phyloP scores from a whole-genome alignment of 2,113 vertebrate genomes.

The Chlorodrepanis virens region DNA sequence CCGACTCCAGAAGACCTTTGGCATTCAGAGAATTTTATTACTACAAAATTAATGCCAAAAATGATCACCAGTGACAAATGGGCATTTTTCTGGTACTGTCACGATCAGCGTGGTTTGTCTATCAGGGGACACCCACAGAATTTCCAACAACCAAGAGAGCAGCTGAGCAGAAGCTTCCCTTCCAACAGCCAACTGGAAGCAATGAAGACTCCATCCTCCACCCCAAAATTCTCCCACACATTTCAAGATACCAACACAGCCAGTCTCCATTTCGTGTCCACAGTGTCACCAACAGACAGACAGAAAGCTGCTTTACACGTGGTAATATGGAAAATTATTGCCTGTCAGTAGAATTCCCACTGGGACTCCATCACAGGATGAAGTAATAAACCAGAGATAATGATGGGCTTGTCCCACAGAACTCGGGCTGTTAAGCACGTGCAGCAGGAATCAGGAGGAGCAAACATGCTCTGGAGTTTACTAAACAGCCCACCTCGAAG shows the following conservation, averaged over 20 bases:
- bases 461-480: not conserved
- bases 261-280: not conserved
- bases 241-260: not conserved
- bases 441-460: not conserved
- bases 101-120: not conserved
- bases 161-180: not conserved
- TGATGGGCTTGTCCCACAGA: not conserved
- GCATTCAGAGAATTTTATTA: not conserved
- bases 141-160: not conserved
- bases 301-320: not conserved
- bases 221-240: not conserved
- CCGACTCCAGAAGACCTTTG: not conserved
- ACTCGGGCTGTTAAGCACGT: not conserved
- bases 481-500: not conserved
- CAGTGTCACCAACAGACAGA: not conserved
- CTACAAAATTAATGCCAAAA: not conserved
- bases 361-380: rapidly evolving
- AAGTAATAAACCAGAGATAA: not conserved
- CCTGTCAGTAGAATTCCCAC: not conserved
- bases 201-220: not conserved
- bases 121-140: not conserved
- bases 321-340: not conserved
- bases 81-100: not conserved
- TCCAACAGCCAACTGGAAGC: not conserved
- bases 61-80: not conserved